Conservation (phyloP, 2,888 invertebrate species). For the Chrysotoxum bicinctum region DNA sequence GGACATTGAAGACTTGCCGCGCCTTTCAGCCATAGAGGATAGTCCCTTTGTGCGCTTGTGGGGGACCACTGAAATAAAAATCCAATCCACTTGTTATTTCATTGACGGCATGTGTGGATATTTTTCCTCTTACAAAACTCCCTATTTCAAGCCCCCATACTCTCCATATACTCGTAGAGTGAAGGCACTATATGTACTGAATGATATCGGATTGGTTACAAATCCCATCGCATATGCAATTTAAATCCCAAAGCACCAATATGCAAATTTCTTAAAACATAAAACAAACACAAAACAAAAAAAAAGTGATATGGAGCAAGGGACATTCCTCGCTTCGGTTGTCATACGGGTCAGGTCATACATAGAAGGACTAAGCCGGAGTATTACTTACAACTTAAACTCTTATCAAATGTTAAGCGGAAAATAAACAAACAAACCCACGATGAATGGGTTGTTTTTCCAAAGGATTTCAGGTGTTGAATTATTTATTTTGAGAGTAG, state of each 20-base stretch:
- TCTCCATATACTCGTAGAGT: background rate
- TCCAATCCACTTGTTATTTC: constrained; percentile 58
- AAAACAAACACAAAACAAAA: constrained; percentile 9
- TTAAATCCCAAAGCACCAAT: constrained; percentile 52
- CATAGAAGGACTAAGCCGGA: constrained; percentile 35
- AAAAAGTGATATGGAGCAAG: background rate
- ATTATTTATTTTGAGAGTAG: constrained; percentile 5
- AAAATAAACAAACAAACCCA: background rate
- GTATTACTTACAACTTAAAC: constrained; percentile 43
- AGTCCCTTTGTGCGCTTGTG: constrained; percentile 43
- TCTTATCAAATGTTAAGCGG: constrained; percentile 56
- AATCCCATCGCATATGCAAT: constrained; percentile 52
- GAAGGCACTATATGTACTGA: background rate
- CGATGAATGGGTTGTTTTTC: background rate
- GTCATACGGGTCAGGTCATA: constrained; percentile 32
- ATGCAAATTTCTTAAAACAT: constrained; percentile 52
- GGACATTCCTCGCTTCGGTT: constrained; percentile 25
- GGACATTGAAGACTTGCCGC: background rate
- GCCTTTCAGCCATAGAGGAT: constrained; percentile 4
- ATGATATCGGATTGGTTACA: constrained; percentile 13
- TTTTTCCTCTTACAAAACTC: constrained; percentile 5
- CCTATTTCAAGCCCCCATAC: background rate
- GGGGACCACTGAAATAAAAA: constrained; percentile 54
- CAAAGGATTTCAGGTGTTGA: constrained; percentile 37
- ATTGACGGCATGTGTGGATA: constrained; percentile 25